A percentile compares a stretch with the other conserved stretches of the same genome.
These are phyloP conservation scores for Mesorhabditis belari DNA, from an alignment of 2,888 invertebrate genomes.

Conservation along the genomic window DNA sequence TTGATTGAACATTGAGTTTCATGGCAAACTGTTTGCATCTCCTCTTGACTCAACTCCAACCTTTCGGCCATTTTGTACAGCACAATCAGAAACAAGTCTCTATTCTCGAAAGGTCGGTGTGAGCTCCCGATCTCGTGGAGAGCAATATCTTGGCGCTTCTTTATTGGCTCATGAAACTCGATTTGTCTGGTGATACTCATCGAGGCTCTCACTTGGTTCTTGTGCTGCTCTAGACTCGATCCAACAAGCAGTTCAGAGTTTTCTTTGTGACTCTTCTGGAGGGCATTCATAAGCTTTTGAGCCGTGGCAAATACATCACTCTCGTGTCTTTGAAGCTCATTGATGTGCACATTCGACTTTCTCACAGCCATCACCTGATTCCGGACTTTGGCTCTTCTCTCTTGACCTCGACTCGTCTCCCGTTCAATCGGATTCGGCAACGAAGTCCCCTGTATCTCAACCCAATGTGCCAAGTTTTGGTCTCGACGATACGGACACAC, in stretches of 20 bases:
- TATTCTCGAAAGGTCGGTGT: too few species aligned
- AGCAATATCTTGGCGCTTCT: neutral
- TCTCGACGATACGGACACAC: neutral
- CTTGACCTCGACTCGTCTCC: neutral
- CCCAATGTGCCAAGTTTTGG: neutral
- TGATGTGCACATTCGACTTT: neutral
- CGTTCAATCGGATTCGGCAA: neutral
- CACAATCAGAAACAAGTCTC: neutral
- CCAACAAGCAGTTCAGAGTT: too few species aligned
- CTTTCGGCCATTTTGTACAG: neutral
- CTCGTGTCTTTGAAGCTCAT: too few species aligned
- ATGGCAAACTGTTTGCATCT: neutral
- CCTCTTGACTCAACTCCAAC: neutral
- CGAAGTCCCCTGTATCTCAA: neutral
- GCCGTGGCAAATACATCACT: too few species aligned
- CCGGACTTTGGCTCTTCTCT: neutral
- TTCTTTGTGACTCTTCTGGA: too few species aligned
- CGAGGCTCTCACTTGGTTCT: constrained; percentile 1
- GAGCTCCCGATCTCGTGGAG: neutral
- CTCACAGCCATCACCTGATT: neutral
- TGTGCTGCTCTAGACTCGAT: constrained; percentile 1
- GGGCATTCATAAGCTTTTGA: too few species aligned
- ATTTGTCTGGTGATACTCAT: neutral
- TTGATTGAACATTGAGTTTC: neutral
- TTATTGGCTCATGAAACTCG: neutral